Conservation (phyloP, 2,113 vertebrate species). For the Apistogramma diplotaenia region DNA sequence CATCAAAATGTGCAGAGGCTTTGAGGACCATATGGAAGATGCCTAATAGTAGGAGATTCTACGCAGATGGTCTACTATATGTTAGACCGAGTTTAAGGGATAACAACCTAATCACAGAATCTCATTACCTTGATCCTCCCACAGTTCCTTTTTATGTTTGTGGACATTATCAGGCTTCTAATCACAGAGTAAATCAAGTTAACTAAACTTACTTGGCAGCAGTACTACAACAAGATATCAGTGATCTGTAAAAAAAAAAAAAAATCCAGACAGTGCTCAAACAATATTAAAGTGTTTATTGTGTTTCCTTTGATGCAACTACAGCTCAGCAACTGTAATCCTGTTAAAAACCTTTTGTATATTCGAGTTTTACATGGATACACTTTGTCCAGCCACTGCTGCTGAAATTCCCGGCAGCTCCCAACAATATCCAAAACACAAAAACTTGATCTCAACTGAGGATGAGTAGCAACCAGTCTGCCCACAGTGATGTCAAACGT, state of each 20-base stretch:
- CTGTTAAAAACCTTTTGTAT: slow-evolving; percentile 21
- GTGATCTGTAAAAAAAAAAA: neutral
- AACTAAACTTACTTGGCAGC: no score
- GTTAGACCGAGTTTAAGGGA: neutral
- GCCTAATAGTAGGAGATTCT: fast-evolving
- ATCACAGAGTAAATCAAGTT: neutral
- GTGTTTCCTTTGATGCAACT: slow-evolving; percentile 42
- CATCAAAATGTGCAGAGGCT: neutral
- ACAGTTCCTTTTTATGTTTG: neutral
- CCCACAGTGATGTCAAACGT: slow-evolving; percentile 60
- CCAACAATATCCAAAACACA: slow-evolving; percentile 11
- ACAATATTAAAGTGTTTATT: slow-evolving; percentile 59
- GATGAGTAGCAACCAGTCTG: slow-evolving; percentile 14
- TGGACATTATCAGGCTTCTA: neutral
- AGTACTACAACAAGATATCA: neutral
- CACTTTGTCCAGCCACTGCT: neutral
- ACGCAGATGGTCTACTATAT: fast-evolving
- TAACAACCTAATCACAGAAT: neutral
- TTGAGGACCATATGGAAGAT: neutral
- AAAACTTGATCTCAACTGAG: neutral
- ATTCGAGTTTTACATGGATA: neutral
- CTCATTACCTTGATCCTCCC: neutral
- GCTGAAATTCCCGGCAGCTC: slow-evolving; percentile 22
- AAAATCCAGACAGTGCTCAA: neutral
- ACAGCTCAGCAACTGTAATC: slow-evolving; percentile 33